Evolutionary conservation across 2,797 vertebrate genomes (phyloP).

Genomic region (Clarias pachynema): DNA sequence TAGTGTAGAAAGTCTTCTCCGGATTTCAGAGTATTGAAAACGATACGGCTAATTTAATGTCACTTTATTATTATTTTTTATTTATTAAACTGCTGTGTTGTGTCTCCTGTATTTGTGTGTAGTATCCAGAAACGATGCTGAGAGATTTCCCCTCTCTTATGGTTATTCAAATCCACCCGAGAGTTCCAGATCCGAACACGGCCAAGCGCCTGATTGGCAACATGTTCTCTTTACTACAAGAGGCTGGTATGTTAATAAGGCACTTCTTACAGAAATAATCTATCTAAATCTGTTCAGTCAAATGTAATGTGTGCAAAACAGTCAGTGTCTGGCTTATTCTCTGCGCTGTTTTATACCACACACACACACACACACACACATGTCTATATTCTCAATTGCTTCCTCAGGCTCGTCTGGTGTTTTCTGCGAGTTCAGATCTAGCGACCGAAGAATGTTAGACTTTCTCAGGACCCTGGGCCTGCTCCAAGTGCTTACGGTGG

Average conservation of each 20-base stretch:
- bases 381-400: background rate
- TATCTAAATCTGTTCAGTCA: background rate
- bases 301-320: background rate
- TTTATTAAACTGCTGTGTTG: background rate
- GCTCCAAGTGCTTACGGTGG: slow-evolving; percentile 83
- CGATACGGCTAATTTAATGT: background rate
- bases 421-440: slow-evolving; percentile 90
- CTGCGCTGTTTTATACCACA: background rate
- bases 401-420: slow-evolving; percentile 87
- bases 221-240: slow-evolving; percentile 86
- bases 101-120: background rate
- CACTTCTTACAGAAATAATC: background rate
- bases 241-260: slow-evolving; percentile 80
- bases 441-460: slow-evolving; percentile 86
- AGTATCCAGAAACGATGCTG: slow-evolving; percentile 76
- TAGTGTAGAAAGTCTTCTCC: background rate
- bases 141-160: slow-evolving; percentile 90
- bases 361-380: too few relatives aligned
- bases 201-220: slow-evolving; percentile 90
- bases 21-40: background rate
- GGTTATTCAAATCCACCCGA: slow-evolving; percentile 87
- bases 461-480: slow-evolving; percentile 89
- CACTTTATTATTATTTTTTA: background rate
- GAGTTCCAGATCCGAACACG: slow-evolving; percentile 88
- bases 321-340: background rate